Evolutionary conservation across 1,140 invertebrate species (phyloP), one percentile per base, ranked within the genome.

Genomic region (Platyscapa corneri): DNA sequence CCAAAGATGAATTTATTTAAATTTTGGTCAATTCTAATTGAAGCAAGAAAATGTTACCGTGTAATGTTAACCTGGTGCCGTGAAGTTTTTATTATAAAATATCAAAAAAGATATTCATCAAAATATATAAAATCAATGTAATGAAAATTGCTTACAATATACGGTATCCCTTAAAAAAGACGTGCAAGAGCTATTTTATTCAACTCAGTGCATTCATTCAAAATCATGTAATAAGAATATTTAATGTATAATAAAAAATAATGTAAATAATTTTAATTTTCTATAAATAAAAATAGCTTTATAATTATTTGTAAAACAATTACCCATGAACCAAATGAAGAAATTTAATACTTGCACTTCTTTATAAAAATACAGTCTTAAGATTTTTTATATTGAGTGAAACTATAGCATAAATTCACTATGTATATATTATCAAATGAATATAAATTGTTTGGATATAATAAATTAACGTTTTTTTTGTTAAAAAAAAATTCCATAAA

Each of bases 111-210:
- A 60, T 60, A 60, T 27, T 60, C 27, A 60, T 3, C 3, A 27
- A 23, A 6, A 27, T 27, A 27, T 14, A 27, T 3, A 60, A 23
- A 27, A 20, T 14, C 12, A 34, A 34, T 20, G 3, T 34, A 34
- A 7, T 23, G 67, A n/a, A 20, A 74, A 42, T 23, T 14, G 30
- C 42, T n/a, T 42, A n/a, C 37, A 42, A 39, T 80, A 80, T 64
- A 46, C 30, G 60, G 78, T 32, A 80, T 65, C 56, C 77, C 64
- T 72, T 72, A 74, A 23, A 82, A 8, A 27, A 49, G 34, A 53
- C n/a, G 14, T 81, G 39, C 80, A 49, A 72, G 80, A n/a, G n/a
- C n/a, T 82, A 3, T 7, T 30, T n/a, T 81, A 12, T 53, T 56
- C n/a, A 27, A 83, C 42, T 83, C 18, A 72, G 49, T 53, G 2